Conservation (phyloP, 2,113 vertebrate species). For the Oostethus manadensis region DNA sequence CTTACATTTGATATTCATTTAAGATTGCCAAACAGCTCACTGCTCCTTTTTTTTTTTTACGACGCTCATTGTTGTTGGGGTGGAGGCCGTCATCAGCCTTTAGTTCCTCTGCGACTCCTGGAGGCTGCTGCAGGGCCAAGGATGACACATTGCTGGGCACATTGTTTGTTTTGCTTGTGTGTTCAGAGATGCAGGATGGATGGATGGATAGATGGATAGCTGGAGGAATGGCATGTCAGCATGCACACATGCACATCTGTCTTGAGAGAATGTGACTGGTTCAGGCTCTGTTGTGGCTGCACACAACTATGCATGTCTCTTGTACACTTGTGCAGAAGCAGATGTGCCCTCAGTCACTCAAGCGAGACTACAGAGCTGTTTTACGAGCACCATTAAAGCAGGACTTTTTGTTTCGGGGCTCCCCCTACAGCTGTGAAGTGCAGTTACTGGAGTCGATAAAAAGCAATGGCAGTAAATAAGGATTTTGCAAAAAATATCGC, state of each 20-base stretch:
- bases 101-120: constrained; percentile 28
- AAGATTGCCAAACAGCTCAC: too few species aligned
- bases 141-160: constrained; percentile 50
- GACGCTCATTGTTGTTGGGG: constrained; percentile 23
- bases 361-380: constrained; percentile 15
- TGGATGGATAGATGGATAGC: constrained; percentile 47
- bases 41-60: too few species aligned
- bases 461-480: too few species aligned
- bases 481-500: too few species aligned
- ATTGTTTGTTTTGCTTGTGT: constrained; percentile 47
- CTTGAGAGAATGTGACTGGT: constrained; percentile 44
- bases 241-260: constrained; percentile 51
- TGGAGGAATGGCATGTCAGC: constrained; percentile 42
- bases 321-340: constrained; percentile 44
- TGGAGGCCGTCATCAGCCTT: constrained; percentile 37
- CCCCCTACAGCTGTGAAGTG: neutral
- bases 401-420: neutral
- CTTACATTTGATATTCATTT: constrained; percentile 3
- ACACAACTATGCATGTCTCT: constrained; percentile 33
- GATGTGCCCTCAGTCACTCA: constrained; percentile 33
- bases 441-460: neutral
- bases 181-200: constrained; percentile 39
- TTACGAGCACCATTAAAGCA: constrained; percentile 19
- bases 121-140: constrained; percentile 31
- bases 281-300: constrained; percentile 30